These are phyloP conservation scores for Dryas iulia DNA, from an alignment of 1,140 invertebrate species.

Conservation along the genomic window DNA sequence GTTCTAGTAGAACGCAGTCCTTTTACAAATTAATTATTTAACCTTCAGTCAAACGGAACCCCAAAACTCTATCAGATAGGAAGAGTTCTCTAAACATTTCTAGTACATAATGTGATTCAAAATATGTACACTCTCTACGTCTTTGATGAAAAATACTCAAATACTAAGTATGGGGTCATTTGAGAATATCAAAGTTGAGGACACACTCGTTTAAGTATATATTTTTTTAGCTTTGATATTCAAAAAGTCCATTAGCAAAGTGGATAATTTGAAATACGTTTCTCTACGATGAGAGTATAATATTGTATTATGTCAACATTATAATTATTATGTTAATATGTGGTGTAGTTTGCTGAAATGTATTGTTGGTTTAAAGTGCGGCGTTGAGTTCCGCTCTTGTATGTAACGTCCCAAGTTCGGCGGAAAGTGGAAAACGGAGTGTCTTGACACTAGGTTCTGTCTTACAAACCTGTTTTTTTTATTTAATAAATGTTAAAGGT, in stretches of 20 bases:
- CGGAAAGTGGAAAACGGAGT: too few relatives aligned
- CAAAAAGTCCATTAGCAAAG: background rate
- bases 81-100: background rate
- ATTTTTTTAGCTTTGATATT: slow-evolving; percentile 2
- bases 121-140: background rate
- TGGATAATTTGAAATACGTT: background rate
- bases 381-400: too few relatives aligned
- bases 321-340: background rate
- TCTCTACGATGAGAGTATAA: background rate
- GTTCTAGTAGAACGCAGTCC: too few relatives aligned
- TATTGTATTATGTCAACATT: background rate
- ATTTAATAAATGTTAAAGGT: too few relatives aligned
- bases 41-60: background rate
- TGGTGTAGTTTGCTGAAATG: too few relatives aligned
- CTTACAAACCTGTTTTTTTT: too few relatives aligned
- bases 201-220: background rate
- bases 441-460: too few relatives aligned
- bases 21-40: too few relatives aligned
- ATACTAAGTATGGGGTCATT: background rate
- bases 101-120: background rate
- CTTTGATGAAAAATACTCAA: slow-evolving; percentile 1
- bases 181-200: background rate
- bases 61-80: background rate
- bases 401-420: too few relatives aligned
- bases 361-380: too few relatives aligned